Percentiles rank a stretch among this genome's conserved stretches.
Evolutionary conservation across 2,797 vertebrate species (phyloP).

Genomic region (Macrochelys suwanniensis): DNA sequence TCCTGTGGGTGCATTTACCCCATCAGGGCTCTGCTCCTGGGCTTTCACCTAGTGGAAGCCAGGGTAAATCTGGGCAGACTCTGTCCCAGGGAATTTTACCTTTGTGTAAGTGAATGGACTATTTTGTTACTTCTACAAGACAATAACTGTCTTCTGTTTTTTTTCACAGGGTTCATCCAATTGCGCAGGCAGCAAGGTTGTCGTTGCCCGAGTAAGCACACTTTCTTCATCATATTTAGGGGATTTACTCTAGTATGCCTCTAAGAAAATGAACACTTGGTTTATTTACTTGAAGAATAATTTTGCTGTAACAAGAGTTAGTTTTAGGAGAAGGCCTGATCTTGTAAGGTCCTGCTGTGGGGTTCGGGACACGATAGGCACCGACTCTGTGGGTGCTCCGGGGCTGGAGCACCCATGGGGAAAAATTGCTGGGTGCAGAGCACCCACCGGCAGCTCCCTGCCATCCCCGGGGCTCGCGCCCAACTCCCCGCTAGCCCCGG

Average conservation of each 20-base stretch:
- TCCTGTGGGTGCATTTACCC: rapidly evolving
- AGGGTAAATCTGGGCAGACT: not conserved
- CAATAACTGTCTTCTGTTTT: not conserved
- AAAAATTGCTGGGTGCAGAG: too few species aligned
- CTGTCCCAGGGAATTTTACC: not conserved
- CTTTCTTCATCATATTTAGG: not conserved
- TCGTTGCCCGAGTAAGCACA: constrained; percentile 64
- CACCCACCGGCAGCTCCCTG: too few species aligned
- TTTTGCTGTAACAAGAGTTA: not conserved
- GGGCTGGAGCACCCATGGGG: too few species aligned
- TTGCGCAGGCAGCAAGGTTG: constrained; percentile 62
- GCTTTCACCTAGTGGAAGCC: not conserved
- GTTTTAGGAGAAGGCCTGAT: not conserved
- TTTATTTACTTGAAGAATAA: not conserved
- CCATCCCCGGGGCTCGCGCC: too few species aligned
- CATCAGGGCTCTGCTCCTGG: not conserved
- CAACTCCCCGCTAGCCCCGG: too few species aligned
- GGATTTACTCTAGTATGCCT: not conserved
- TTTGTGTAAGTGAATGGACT: not conserved
- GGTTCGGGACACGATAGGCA: not conserved
- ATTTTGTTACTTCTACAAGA: not conserved
- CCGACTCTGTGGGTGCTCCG: too few species aligned
- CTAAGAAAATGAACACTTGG: not conserved
- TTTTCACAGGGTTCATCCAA: constrained; percentile 60
- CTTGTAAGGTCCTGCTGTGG: not conserved